These are phyloP conservation scores for Platyscapa corneri DNA, from an alignment of 1,140 invertebrate genomes.

Conservation along the genomic window DNA sequence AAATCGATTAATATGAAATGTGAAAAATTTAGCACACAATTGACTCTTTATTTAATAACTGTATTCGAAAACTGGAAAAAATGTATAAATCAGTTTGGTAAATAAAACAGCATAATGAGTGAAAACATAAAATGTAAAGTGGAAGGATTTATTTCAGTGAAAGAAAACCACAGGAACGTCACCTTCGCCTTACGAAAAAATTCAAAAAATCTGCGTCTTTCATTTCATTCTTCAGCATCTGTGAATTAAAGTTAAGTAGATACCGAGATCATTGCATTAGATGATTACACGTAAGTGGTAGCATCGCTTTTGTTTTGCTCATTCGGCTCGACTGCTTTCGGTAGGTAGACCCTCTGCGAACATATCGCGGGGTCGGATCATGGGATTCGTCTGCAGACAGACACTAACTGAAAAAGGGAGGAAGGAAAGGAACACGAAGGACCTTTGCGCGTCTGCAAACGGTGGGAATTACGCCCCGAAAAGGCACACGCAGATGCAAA, in stretches of 20 bases:
- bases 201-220: background rate
- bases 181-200: background rate
- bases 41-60: no score
- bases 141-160: background rate
- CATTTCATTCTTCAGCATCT: background rate
- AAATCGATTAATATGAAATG: no score
- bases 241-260: background rate
- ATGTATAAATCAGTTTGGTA: background rate
- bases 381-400: constrained; percentile 12
- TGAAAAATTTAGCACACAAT: no score
- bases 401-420: background rate
- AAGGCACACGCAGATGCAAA: constrained; percentile 45
- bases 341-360: background rate
- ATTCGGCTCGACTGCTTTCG: background rate
- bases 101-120: background rate
- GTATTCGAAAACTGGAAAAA: no score
- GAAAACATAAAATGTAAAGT: background rate
- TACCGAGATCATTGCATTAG: constrained; percentile 44
- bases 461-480: constrained; percentile 46
- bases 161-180: constrained; percentile 21
- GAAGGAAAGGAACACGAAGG: background rate
- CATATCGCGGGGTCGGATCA: constrained; percentile 20
- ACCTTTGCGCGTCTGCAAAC: background rate
- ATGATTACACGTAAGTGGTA: constrained; percentile 36
- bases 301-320: constrained; percentile 17